phyloP scores from a whole-genome alignment of 2,797 vertebrate species.

The Parotocinclus haroldoi region DNA sequence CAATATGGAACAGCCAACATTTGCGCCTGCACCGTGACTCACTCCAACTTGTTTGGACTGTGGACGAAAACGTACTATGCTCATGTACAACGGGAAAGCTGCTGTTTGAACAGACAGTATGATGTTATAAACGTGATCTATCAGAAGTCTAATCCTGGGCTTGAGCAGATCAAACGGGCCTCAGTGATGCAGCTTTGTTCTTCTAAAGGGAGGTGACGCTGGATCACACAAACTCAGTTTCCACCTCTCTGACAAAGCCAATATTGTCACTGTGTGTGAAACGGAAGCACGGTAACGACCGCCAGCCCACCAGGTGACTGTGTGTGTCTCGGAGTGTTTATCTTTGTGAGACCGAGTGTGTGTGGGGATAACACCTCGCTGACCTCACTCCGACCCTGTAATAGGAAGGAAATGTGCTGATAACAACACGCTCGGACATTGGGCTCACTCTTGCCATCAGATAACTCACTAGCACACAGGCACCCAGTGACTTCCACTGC shows the following conservation, averaged over 20 bases:
- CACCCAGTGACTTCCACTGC: no score
- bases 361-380: slow-evolving; percentile 43
- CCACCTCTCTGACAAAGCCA: slow-evolving; percentile 43
- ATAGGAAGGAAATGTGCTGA: slow-evolving; percentile 55
- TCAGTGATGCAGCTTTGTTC: slow-evolving; percentile 21
- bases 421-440: slow-evolving; percentile 53
- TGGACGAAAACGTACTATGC: no score
- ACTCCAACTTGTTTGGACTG: no score
- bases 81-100: no score
- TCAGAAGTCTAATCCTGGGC: slow-evolving; percentile 26
- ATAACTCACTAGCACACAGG: no score
- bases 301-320: slow-evolving; percentile 52
- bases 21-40: no score
- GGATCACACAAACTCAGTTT: slow-evolving; percentile 29
- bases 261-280: slow-evolving; percentile 49
- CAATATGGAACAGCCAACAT: no score
- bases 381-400: slow-evolving; percentile 70
- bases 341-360: slow-evolving; percentile 12
- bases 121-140: slow-evolving; percentile 7
- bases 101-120: no score
- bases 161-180: slow-evolving; percentile 16
- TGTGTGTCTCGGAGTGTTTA: slow-evolving; percentile 42
- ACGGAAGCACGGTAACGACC: slow-evolving; percentile 34
- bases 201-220: slow-evolving; percentile 21
- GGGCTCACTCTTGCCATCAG: no score